Base-by-base conservation (phyloP, 2,888 invertebrate species). In the Adelognathus sp. region DNA sequence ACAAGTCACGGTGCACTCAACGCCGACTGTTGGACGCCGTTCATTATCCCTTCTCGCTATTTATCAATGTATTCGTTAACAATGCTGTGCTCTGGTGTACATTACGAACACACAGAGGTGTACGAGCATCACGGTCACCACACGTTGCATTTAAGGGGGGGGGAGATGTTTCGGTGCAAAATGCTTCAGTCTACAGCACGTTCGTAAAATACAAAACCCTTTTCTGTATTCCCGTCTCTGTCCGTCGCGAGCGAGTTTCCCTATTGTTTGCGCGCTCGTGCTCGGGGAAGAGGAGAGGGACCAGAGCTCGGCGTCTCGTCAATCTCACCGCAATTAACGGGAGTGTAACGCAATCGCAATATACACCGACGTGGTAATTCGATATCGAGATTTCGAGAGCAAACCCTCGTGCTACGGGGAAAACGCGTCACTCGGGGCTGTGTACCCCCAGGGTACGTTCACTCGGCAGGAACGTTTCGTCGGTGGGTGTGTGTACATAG, bases 301-400 rank as follows among this genome's bases (percentile, higher is more conserved):
- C 21, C 46, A 50, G 3, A 21, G 46, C 46, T 50, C 67, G 52
- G 74, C 70, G 63, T 70, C 63, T 76, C 69, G 70, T 76, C 76
- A 76, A 76, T 76, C 76, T 70, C 69, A 76, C 76, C 76, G 70
- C 83, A 82, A 83, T 83, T 82, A 82, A 82, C 82, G 81, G 66
- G 80, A 73, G 74, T 76, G 76, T 76, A 76, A 82, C 73, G 83
- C 78, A 80, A 83, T 82, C 77, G 79, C 74, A 81, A 82, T 83
- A 76, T 71, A 76, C 39, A 76, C 50, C 63, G 52, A 29, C 50
- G 56, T 60, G 73, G 82, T 81, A 82, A 83, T 83, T 79, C 82
- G 77, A 74, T 75, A 78, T 76, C 72, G 75, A 71, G 81, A 81
- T 81, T 78, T 79, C 24, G 21, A 52, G 70, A 72, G 66, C 21